A percentile compares a stretch with the other conserved stretches of the same genome.
phyloP scores from a whole-genome alignment of 2,113 vertebrate species.

The Psephotus haematonotus region DNA sequence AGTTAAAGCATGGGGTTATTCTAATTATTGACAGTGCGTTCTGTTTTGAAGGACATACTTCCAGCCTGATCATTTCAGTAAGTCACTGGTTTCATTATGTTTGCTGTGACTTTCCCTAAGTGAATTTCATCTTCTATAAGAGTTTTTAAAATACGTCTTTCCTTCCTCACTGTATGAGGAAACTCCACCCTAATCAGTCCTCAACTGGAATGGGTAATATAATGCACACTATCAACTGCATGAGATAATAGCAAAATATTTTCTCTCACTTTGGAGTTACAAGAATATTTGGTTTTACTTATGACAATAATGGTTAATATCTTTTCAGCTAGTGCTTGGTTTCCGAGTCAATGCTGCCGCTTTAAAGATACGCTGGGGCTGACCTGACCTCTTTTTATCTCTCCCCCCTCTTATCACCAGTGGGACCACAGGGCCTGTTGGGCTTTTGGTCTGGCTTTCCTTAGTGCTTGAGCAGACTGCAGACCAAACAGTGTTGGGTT shows the following conservation, averaged over 20 bases:
- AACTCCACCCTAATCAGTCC: background rate
- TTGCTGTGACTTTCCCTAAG: background rate
- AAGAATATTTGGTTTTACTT: constrained; percentile 5
- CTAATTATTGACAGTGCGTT: background rate
- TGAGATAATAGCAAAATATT: constrained; percentile 33
- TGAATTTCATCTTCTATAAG: background rate
- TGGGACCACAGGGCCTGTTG: background rate
- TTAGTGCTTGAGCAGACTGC: background rate
- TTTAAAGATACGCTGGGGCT: background rate
- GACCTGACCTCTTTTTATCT: constrained; percentile 25
- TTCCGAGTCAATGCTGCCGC: background rate
- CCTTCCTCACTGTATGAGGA: background rate
- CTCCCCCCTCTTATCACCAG: background rate
- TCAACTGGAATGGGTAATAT: background rate
- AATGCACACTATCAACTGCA: background rate
- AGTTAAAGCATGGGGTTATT: background rate
- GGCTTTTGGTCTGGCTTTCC: constrained; percentile 4
- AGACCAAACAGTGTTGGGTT: background rate
- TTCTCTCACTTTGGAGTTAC: background rate
- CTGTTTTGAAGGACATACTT: background rate
- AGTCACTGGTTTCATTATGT: background rate
- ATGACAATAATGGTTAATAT: background rate
- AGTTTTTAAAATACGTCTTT: background rate
- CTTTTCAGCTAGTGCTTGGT: background rate
- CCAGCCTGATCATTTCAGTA: background rate